phyloP scores from a whole-genome alignment of 2,888 invertebrate genomes.

The Diachrysia chrysitis region DNA sequence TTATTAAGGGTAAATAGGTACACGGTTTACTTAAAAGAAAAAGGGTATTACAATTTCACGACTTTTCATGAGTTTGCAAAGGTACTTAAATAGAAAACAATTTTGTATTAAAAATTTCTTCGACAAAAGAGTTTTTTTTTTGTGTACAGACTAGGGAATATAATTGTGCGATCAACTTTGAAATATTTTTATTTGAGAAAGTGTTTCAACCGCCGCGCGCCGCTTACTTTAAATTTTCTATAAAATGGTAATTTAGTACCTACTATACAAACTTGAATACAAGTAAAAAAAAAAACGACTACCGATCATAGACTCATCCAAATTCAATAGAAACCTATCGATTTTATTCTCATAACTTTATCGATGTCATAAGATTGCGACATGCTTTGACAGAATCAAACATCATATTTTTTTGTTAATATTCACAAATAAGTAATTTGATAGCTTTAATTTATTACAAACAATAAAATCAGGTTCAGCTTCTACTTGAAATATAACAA shows the following conservation, averaged over 20 bases:
- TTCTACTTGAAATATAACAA: neutral
- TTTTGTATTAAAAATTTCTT: neutral
- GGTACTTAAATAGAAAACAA: neutral
- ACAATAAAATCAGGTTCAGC: too few species aligned
- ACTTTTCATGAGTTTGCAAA: neutral
- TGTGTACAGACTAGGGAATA: neutral
- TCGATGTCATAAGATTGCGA: neutral
- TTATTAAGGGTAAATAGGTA: neutral
- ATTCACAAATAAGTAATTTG: too few species aligned
- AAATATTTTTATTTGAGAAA: neutral
- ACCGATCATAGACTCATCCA: neutral
- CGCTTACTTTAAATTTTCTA: too few species aligned
- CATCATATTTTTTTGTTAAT: too few species aligned
- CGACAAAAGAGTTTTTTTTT: neutral
- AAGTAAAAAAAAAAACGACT: neutral
- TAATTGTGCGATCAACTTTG: neutral
- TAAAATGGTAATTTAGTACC: neutral
- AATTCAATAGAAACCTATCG: too few species aligned
- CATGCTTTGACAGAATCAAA: neutral
- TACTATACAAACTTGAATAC: neutral
- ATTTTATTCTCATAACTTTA: neutral
- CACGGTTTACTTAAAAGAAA: neutral
- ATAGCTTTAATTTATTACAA: too few species aligned
- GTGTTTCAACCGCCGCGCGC: neutral
- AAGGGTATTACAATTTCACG: constrained; percentile 1